Conservation (phyloP, 2,113 vertebrate genomes). For the Phycodurus eques region DNA sequence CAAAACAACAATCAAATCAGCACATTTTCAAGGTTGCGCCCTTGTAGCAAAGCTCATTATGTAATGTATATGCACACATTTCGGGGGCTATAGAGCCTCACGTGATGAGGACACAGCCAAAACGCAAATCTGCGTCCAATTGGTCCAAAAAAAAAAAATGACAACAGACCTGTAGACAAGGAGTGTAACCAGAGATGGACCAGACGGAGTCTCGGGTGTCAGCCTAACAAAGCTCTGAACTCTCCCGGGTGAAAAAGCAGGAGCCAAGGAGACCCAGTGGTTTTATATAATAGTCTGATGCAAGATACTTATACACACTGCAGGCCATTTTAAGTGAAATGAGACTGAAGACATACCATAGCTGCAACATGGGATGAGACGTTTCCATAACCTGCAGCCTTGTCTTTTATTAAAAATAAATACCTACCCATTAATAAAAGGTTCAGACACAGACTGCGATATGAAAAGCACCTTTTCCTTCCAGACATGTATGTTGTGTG, state of each 20-base stretch:
- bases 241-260: slow-evolving; percentile 30
- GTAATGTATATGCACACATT: slow-evolving; percentile 32
- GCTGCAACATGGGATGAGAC: slow-evolving; percentile 27
- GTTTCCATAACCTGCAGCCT: slow-evolving; percentile 50
- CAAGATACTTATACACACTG: slow-evolving; percentile 3
- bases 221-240: slow-evolving; percentile 57
- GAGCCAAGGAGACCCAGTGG: slow-evolving; percentile 15
- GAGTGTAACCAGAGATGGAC: slow-evolving; percentile 45
- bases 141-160: slow-evolving; percentile 16
- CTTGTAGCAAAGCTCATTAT: slow-evolving; percentile 9
- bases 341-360: slow-evolving; percentile 41
- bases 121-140: slow-evolving; percentile 5
- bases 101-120: neutral
- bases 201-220: slow-evolving; percentile 32
- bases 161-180: slow-evolving; percentile 27
- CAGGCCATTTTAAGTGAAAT: slow-evolving; percentile 6
- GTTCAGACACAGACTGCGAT: slow-evolving; percentile 3
- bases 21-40: slow-evolving; percentile 19
- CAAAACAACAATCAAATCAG: slow-evolving; percentile 5
- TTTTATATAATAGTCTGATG: slow-evolving; percentile 28
- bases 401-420: slow-evolving; percentile 44
- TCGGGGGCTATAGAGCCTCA: slow-evolving; percentile 7
- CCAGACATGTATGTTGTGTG: neutral
- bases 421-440: slow-evolving; percentile 2
- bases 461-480: slow-evolving; percentile 15